Base-by-base conservation (phyloP, 2,797 vertebrate genomes). In the Zalophus californianus region DNA sequence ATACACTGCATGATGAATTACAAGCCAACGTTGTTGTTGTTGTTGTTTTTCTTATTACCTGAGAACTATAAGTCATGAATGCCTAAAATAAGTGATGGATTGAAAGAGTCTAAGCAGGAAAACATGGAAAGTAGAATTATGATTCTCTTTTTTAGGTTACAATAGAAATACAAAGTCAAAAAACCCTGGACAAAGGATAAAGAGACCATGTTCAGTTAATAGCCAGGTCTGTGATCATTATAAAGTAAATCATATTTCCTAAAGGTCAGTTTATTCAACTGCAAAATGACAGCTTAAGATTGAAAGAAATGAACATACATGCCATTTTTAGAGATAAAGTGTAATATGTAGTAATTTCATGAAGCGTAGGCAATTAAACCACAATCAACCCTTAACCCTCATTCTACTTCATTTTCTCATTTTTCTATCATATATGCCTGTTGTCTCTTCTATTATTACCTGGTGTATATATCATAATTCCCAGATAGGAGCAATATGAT, bases 81-180 rank as follows among this genome's bases (percentile, higher is more conserved):
- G 4, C 9, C 35, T 95, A 44, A 82, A 92, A 54, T 78, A 29
- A 62, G 38, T 38, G 21, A 86, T 32, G 0, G 3, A 75, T 18
- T 64, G 25, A 44, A 86, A 87, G 32, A 72, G 1, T n/a, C 62
- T 48, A 12, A 87, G 44, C 10, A 90, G 48, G 2, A 82, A 84
- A 95, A 92, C 84, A 20, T 64, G 27, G 16, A 86, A 85, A 75
- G 12, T 68, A 90, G 38, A 85, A 91, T 73, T 86, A 77, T n/a
- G 13, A 79, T 77, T 23, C 64, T 86, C 66, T 27, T 52, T 87
- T 93, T 62, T 13, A 44, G 3, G 12, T 93, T 89, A 64, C 15
- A 82, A 64, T 50, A 79, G 38, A 86, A 72, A 92, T 68, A 77
- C 23, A 64, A 80, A 70, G 8, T 68, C 41, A 20, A 41, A 91